A percentile compares a stretch with the other conserved stretches of the same genome.
Evolutionary conservation across 2,113 vertebrate species (phyloP).

Genomic region (Picathartes gymnocephalus): DNA sequence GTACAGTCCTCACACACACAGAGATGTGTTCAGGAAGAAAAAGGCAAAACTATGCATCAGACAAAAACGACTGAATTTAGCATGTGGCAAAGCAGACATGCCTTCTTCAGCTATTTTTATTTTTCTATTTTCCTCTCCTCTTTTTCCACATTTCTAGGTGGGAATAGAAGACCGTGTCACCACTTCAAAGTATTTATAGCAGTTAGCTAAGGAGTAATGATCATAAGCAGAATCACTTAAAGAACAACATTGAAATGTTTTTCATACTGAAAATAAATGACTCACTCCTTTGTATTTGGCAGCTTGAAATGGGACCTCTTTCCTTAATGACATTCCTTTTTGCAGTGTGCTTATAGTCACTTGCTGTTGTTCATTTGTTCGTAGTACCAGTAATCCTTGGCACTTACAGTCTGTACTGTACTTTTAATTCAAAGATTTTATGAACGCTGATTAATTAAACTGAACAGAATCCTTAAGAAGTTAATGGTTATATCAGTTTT

Average conservation of each 20-base stretch:
- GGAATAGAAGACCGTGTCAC: not conserved
- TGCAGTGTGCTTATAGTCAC: constrained; percentile 17
- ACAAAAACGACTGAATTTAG: not conserved
- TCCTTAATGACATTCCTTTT: constrained; percentile 59
- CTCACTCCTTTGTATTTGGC: constrained; percentile 58
- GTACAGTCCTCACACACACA: not conserved
- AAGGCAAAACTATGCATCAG: not conserved
- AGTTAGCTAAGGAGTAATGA: constrained; percentile 44
- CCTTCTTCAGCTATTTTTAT: constrained; percentile 18
- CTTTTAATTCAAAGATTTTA: constrained; percentile 17
- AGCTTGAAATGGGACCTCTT: constrained; percentile 62
- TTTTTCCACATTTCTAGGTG: not conserved
- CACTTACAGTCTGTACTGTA: not conserved
- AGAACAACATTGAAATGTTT: constrained; percentile 58
- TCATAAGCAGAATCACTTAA: constrained; percentile 54
- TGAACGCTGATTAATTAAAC: constrained; percentile 6
- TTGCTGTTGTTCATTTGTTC: constrained; percentile 44
- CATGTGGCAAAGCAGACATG: constrained; percentile 1
- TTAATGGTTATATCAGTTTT: not conserved
- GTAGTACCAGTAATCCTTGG: constrained; percentile 20
- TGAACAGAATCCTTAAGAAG: not conserved
- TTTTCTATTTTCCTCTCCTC: constrained; percentile 15
- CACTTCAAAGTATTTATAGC: constrained; percentile 39
- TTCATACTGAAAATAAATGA: constrained; percentile 63
- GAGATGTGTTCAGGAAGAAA: not conserved